Base-by-base conservation (phyloP, 2,797 vertebrate species). In the Eulemur rubriventer region DNA sequence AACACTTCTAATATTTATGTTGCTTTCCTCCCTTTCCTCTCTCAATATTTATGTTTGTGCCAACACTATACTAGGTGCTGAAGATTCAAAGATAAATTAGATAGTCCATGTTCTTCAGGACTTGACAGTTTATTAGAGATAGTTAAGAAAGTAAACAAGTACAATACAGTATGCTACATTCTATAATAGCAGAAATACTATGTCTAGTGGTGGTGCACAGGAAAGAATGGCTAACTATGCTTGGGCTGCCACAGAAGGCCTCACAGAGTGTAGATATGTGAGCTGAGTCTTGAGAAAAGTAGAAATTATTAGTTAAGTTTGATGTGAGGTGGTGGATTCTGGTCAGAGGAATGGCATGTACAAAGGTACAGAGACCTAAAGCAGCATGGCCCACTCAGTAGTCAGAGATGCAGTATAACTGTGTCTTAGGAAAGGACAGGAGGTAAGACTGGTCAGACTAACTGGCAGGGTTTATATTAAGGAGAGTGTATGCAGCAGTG, bases 101-200 rank as follows among this genome's bases (percentile, higher is more conserved):
- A 65, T 89, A 95, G 38, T 72, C 52, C 30, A 33, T 83, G 18
- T 30, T 95, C 38, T 81, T 89, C 75, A 87, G 70, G 59, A 83
- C 57, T 92, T 94, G 33, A 94, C 78, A 93, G 24, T 89, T 94
- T 93, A 94, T 82, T 91, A 55, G 52, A 96, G 76, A 96, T 52
- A 52, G 41, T 85, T 96, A 90, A 79, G 67, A 96, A 96, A 95
- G 61, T 87, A 92, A 95, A 73, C 1, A 85, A 95, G 33, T 82
- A 35, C 0, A 75, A 75, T 67, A 70, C 8, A 72, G 13, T 81
- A 89, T 81, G 75, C n/a, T 46, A 63, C 10, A 61, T 83, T 94
- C 24, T 70, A 69, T 35, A 81, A 70, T 35, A 92, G 50, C 38
- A 89, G 52, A 80, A 93, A 78, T 79, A 86, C 48, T 72, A 22